phyloP scores from a whole-genome alignment of 1,140 invertebrate genomes.

The Cydia pomonella region DNA sequence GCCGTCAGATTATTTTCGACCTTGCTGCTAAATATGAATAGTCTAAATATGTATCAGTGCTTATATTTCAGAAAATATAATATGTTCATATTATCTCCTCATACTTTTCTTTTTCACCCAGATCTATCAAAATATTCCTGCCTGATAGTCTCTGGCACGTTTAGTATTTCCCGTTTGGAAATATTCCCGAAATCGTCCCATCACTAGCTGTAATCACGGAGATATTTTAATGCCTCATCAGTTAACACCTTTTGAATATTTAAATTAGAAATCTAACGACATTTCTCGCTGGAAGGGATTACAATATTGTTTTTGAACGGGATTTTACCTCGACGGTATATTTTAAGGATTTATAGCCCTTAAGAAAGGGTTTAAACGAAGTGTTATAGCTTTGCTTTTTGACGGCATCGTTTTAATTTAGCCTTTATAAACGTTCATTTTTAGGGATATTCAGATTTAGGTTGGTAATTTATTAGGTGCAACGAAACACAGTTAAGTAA shows the following conservation, averaged over 20 bases:
- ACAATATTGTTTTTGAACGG: constrained; percentile 21
- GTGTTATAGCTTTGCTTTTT: neutral
- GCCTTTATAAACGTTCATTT: neutral
- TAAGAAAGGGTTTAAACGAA: neutral
- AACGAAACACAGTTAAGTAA: too few relatives aligned
- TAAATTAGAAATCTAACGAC: constrained; percentile 37
- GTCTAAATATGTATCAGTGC: too few relatives aligned
- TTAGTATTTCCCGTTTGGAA: neutral
- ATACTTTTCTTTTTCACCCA: too few relatives aligned
- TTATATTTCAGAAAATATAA: too few relatives aligned
- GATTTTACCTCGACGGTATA: neutral
- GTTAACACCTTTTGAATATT: constrained; percentile 41
- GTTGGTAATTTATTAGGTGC: neutral
- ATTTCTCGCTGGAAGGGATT: constrained; percentile 26
- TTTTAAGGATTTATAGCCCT: constrained; percentile 10
- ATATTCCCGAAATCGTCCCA: neutral
- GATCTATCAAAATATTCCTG: too few relatives aligned
- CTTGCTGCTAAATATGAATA: too few relatives aligned
- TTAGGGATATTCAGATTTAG: neutral
- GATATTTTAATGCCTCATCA: constrained; percentile 29
- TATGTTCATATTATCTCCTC: too few relatives aligned
- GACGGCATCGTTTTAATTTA: neutral
- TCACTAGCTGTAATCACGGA: constrained; percentile 10
- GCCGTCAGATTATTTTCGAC: too few relatives aligned
- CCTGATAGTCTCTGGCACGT: too few relatives aligned